Percentiles rank a stretch among this genome's conserved stretches.
Conservation (phyloP, 2,797 vertebrate genomes). For the Microctenopoma steveboyesi region DNA sequence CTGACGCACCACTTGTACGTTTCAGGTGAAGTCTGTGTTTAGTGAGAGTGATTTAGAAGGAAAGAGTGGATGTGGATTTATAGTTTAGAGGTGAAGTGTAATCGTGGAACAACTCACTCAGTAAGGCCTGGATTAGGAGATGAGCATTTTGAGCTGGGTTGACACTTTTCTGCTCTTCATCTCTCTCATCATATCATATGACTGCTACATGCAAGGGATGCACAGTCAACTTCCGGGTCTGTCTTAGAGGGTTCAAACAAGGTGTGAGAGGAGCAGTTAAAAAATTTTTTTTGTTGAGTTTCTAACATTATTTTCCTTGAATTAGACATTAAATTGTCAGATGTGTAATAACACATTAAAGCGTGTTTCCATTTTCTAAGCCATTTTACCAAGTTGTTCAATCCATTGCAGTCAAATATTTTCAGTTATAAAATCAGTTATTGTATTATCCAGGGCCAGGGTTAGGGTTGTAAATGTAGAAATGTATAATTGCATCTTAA, state of each 20-base stretch:
- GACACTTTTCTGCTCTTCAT: too few relatives aligned
- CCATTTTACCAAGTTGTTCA: constrained; percentile 4
- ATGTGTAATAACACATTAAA: constrained; percentile 11
- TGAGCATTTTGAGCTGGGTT: not conserved
- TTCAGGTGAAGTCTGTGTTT: constrained; percentile 9
- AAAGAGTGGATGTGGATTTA: constrained; percentile 9
- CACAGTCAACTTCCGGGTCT: too few relatives aligned
- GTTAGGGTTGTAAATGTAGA: not conserved
- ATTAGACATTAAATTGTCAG: constrained; percentile 8
- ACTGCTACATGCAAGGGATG: too few relatives aligned
- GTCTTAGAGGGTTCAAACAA: too few relatives aligned
- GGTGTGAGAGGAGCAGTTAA: too few relatives aligned
- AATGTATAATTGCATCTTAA: not conserved
- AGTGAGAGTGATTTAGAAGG: not conserved
- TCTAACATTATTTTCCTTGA: not conserved
- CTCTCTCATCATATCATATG: too few relatives aligned
- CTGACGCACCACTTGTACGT: not conserved
- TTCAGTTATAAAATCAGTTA: constrained; percentile 9
- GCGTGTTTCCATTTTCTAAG: not conserved
- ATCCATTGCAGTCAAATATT: not conserved
- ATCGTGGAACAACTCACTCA: not conserved
- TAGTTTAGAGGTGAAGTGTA: not conserved
- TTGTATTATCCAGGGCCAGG: not conserved
- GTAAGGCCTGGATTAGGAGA: constrained; percentile 2
- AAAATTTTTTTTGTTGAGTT: not conserved